A percentile compares a stretch with the other conserved stretches of the same genome.
Evolutionary conservation across 2,888 invertebrate genomes (phyloP).

Genomic region (Rotaria sp.): DNA sequence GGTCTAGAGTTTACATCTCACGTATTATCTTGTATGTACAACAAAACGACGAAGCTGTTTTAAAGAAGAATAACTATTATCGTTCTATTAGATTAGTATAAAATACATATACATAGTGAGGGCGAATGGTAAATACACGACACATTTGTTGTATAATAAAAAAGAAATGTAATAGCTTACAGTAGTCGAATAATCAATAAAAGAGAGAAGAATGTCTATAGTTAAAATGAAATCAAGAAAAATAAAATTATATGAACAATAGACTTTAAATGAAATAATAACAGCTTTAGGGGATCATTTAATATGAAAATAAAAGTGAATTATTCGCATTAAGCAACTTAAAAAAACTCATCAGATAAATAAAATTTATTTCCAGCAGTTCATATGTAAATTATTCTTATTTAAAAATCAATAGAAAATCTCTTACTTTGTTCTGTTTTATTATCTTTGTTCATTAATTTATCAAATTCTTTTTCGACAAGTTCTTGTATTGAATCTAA

Average conservation of each 20-base stretch:
- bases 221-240: neutral
- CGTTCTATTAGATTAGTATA: neutral
- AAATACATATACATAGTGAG: neutral
- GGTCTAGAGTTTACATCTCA: neutral
- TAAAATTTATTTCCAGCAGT: too few species aligned
- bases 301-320: neutral
- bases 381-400: too few species aligned
- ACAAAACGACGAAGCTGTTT: neutral
- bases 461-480: neutral
- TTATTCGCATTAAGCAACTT: too few species aligned
- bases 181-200: neutral
- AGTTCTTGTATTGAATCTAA: neutral
- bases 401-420: too few species aligned
- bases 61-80: neutral
- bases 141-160: neutral
- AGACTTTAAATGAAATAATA: neutral
- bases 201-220: neutral
- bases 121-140: neutral
- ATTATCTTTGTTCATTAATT: neutral
- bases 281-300: neutral
- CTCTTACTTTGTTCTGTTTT: neutral
- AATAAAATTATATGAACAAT: neutral
- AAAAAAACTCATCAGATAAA: too few species aligned
- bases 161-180: neutral
- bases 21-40: neutral